Evolutionary conservation across 2,797 vertebrate genomes (phyloP).

Genomic region (Orientallactaga sibirica): DNA sequence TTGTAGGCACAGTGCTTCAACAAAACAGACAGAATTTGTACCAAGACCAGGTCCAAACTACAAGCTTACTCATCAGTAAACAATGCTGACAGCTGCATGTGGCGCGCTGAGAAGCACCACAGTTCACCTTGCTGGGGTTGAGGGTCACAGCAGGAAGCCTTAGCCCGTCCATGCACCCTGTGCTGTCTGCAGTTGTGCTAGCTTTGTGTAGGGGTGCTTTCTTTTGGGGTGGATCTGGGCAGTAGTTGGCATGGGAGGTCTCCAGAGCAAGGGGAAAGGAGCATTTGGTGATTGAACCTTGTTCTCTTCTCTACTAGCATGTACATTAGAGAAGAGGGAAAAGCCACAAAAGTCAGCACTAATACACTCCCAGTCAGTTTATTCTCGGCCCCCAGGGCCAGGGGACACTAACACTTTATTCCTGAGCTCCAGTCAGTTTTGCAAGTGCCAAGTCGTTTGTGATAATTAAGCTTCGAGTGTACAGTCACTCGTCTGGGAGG

Average conservation of each 20-base stretch:
- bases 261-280: neutral
- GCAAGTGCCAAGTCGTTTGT: neutral
- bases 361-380: neutral
- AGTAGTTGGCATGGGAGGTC: neutral
- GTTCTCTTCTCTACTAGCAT: neutral
- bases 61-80: accelerated
- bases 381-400: neutral
- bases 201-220: neutral
- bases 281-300: neutral
- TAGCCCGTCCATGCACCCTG: accelerated
- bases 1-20: neutral
- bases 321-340: neutral
- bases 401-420: neutral
- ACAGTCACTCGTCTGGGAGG: neutral
- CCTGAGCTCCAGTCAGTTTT: neutral
- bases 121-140: neutral
- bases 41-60: no score
- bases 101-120: neutral
- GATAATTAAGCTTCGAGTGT: neutral
- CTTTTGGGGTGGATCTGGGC: no score
- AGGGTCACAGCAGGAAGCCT: neutral
- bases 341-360: neutral
- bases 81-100: accelerated
- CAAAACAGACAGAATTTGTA: neutral
- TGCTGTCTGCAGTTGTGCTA: accelerated